phyloP scores from a whole-genome alignment of 2,113 vertebrate species.

The Heptranchias perlo region DNA sequence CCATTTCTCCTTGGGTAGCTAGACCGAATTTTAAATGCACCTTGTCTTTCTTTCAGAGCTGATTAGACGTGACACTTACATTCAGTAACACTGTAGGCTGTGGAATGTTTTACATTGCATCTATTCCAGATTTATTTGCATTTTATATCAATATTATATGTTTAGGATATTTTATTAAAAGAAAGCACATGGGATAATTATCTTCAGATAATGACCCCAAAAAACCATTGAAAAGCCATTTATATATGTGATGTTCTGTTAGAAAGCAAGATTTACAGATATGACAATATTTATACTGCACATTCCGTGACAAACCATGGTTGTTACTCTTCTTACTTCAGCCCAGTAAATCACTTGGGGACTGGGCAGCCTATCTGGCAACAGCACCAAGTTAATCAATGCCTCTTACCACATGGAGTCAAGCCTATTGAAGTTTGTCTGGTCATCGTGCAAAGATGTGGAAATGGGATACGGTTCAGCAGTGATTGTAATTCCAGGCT shows the following conservation, averaged over 20 bases:
- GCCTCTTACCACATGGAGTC: slow-evolving; percentile 21
- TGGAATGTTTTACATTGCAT: neutral
- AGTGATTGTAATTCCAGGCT: neutral
- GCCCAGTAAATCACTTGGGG: neutral
- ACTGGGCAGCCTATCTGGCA: slow-evolving; percentile 24
- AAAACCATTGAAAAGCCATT: slow-evolving; percentile 67
- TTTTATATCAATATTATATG: neutral
- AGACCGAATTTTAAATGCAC: neutral
- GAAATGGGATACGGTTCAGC: slow-evolving; percentile 6
- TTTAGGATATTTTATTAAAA: slow-evolving; percentile 46
- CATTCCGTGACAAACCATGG: slow-evolving; percentile 46
- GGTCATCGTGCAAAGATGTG: neutral
- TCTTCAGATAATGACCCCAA: slow-evolving; percentile 81
- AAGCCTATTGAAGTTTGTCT: neutral
- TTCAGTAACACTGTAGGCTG: neutral
- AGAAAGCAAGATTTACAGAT: slow-evolving; percentile 66
- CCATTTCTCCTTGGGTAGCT: neutral
- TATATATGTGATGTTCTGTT: slow-evolving; percentile 69
- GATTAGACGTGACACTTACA: neutral
- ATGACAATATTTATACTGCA: slow-evolving; percentile 75
- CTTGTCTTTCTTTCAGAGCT: neutral
- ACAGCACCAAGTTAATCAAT: slow-evolving; percentile 23
- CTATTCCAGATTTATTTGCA: neutral
- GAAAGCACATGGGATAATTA: slow-evolving; percentile 77
- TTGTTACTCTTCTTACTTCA: slow-evolving; percentile 13